A percentile compares a stretch with the other conserved stretches of the same genome.
These are phyloP conservation scores for Sinelater perroti DNA, from an alignment of 2,888 invertebrate genomes.

Conservation along the genomic window DNA sequence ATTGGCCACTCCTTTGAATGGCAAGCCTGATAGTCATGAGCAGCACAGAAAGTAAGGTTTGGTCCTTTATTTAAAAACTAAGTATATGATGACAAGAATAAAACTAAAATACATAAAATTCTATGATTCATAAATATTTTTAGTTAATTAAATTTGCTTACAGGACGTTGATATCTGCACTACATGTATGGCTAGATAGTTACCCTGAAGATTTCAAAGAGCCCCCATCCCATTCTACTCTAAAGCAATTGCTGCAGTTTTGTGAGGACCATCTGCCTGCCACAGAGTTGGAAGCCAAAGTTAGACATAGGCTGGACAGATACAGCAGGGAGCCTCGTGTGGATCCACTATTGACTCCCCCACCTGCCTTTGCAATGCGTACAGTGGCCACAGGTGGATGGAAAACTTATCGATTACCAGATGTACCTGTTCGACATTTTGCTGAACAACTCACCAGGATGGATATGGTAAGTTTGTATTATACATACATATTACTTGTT, in stretches of 20 bases:
- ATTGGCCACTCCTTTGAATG: constrained; percentile 67
- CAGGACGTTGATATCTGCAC: constrained; percentile 86
- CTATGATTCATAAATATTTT: background rate
- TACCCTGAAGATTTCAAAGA: constrained; percentile 95
- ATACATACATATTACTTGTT: background rate
- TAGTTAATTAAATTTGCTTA: constrained; percentile 44
- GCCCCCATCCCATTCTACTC: constrained; percentile 78
- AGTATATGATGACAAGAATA: no score
- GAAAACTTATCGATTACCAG: constrained; percentile 77
- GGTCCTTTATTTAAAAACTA: no score
- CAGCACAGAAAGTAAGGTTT: constrained; percentile 73
- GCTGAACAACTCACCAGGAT: constrained; percentile 97
- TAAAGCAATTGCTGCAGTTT: constrained; percentile 86
- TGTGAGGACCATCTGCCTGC: constrained; percentile 83
- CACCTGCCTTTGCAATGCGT: constrained; percentile 61
- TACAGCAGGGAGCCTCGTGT: constrained; percentile 70
- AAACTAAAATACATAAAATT: no score
- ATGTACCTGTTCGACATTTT: constrained; percentile 88
- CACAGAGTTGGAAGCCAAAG: constrained; percentile 84
- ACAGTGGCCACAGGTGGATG: constrained; percentile 54
- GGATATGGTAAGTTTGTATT: constrained; percentile 84
- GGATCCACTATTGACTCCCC: constrained; percentile 59
- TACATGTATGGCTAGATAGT: constrained; percentile 97
- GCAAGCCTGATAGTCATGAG: constrained; percentile 67
- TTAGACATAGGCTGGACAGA: constrained; percentile 76